These are phyloP conservation scores for Oeneis ivallda DNA, from an alignment of 2,888 invertebrate species.

Conservation along the genomic window DNA sequence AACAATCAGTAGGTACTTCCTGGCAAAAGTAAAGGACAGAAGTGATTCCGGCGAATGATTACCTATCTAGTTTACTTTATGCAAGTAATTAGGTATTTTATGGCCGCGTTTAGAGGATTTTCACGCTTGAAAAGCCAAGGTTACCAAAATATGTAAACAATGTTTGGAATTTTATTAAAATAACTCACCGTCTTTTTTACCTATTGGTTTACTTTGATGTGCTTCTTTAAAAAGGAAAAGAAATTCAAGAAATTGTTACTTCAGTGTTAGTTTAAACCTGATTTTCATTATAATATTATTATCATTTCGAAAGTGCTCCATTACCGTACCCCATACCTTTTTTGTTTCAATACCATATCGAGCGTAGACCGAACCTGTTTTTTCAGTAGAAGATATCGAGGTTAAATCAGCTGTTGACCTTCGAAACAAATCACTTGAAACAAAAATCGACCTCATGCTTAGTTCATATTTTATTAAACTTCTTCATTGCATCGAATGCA, in stretches of 20 bases:
- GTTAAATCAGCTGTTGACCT: slow-evolving; percentile 16
- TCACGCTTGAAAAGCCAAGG: slow-evolving; percentile 46
- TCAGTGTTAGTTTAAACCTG: too few relatives aligned
- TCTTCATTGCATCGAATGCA: slow-evolving; percentile 34
- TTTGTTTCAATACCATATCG: too few relatives aligned
- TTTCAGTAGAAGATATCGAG: slow-evolving; percentile 21
- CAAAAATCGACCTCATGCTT: slow-evolving; percentile 11
- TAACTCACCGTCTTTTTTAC: neutral
- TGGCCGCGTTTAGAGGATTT: slow-evolving; percentile 21
- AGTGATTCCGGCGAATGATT: slow-evolving; percentile 53
- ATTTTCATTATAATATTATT: too few relatives aligned
- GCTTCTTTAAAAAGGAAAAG: too few relatives aligned
- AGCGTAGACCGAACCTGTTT: slow-evolving; percentile 11
- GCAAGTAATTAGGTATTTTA: slow-evolving; percentile 26
- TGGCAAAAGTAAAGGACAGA: slow-evolving; percentile 51
- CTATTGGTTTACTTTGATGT: neutral
- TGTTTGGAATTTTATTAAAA: slow-evolving; percentile 4
- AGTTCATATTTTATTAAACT: slow-evolving; percentile 15
- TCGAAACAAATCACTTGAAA: slow-evolving; percentile 21
- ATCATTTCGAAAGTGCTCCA: too few relatives aligned
- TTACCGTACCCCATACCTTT: too few relatives aligned
- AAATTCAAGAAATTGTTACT: too few relatives aligned
- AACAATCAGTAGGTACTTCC: slow-evolving; percentile 55
- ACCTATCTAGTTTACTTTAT: slow-evolving; percentile 45
- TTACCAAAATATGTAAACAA: slow-evolving; percentile 21